Conservation (phyloP, 2,797 vertebrate genomes). For the Pristis pectinata region DNA sequence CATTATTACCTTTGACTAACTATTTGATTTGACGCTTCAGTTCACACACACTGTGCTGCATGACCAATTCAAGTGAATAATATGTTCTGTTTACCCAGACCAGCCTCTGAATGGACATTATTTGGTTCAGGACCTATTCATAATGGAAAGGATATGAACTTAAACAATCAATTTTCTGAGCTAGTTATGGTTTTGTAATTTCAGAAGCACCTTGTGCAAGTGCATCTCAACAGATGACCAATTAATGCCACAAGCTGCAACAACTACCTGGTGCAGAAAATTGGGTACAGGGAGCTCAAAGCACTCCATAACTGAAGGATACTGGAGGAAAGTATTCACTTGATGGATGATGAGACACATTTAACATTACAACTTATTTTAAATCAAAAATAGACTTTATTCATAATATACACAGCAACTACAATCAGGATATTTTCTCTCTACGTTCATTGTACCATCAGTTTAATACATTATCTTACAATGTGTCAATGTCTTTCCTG, state of each 20-base stretch:
- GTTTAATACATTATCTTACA: too few species aligned
- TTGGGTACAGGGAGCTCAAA: not conserved
- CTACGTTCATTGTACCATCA: too few species aligned
- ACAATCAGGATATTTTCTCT: too few species aligned
- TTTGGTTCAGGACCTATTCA: not conserved
- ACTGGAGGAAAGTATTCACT: not conserved
- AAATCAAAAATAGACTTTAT: too few species aligned
- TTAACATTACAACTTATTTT: too few species aligned
- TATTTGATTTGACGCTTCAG: constrained; percentile 30
- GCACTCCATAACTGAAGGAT: not conserved
- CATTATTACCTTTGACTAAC: not conserved
- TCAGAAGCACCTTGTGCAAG: constrained; percentile 14
- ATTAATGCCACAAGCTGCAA: not conserved
- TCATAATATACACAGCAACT: too few species aligned
- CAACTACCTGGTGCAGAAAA: not conserved
- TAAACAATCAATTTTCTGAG: not conserved
- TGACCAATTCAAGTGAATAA: not conserved
- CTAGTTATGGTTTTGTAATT: not conserved
- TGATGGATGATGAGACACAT: not conserved
- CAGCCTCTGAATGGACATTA: not conserved
- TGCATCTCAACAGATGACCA: too few species aligned
- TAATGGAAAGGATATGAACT: not conserved
- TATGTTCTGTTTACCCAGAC: not conserved
- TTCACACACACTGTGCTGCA: not conserved
- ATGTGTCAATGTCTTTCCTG: too few species aligned